These are phyloP conservation scores for Drosophila takahashii DNA, from an alignment of 1,140 invertebrate genomes.

Conservation along the genomic window DNA sequence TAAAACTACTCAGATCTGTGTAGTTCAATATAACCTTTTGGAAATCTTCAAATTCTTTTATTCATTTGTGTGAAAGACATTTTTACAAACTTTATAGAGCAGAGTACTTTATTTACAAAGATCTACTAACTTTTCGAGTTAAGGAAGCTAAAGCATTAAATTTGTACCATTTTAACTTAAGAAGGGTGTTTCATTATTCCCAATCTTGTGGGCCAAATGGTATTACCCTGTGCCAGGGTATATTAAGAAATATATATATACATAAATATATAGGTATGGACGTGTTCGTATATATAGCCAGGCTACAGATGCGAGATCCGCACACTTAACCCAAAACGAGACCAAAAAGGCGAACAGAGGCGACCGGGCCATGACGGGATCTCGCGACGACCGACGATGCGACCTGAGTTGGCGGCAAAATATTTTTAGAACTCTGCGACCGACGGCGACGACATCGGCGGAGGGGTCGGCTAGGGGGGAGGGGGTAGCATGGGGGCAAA, in stretches of 20 bases:
- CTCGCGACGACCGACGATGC: slow-evolving; percentile 70
- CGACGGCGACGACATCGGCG: slow-evolving; percentile 25
- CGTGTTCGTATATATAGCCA: slow-evolving; percentile 36
- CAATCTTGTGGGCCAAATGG: slow-evolving; percentile 4
- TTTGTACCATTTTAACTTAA: background rate
- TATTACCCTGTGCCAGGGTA: slow-evolving; percentile 31
- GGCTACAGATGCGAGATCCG: slow-evolving; percentile 60
- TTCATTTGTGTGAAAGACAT: too few relatives aligned
- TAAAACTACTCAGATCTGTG: too few relatives aligned
- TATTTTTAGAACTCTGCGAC: slow-evolving; percentile 78
- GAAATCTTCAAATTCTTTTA: too few relatives aligned
- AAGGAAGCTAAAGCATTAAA: background rate
- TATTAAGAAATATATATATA: slow-evolving; percentile 17
- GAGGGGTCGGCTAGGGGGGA: slow-evolving; percentile 5
- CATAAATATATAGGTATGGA: slow-evolving; percentile 36
- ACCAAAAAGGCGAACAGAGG: slow-evolving; percentile 67
- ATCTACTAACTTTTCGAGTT: background rate
- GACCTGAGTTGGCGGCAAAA: slow-evolving; percentile 74
- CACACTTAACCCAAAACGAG: slow-evolving; percentile 81
- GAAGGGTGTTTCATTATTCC: background rate
- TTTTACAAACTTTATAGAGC: too few relatives aligned
- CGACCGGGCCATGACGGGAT: slow-evolving; percentile 70
- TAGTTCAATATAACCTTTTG: too few relatives aligned
- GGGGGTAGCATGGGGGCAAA: slow-evolving; percentile 35
- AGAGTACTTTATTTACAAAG: too few relatives aligned